Conservation (phyloP, 2,888 invertebrate genomes). For the Agrochola litura region DNA sequence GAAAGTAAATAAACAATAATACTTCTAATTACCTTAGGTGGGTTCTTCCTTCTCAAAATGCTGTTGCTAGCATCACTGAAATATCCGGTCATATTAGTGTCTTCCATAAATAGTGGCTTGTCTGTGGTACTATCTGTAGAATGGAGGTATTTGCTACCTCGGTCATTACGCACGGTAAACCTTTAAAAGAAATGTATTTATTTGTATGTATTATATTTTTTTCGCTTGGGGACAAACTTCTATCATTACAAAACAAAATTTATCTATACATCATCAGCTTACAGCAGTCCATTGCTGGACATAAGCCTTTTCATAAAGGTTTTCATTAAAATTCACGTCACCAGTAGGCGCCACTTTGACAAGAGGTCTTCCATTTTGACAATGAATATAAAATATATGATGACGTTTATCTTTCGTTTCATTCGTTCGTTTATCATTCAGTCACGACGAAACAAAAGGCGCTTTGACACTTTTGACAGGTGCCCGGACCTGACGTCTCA, state of each 20-base stretch:
- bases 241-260: not conserved
- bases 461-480: too few relatives aligned
- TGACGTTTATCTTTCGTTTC: too few relatives aligned
- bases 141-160: constrained; percentile 79
- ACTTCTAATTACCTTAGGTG: constrained; percentile 73
- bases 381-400: too few relatives aligned
- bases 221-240: not conserved
- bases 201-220: not conserved
- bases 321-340: too few relatives aligned
- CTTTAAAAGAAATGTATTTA: constrained; percentile 64
- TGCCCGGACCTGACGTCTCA: too few relatives aligned
- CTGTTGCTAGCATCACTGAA: constrained; percentile 85
- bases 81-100: constrained; percentile 79
- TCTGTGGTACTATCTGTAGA: constrained; percentile 73
- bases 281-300: too few relatives aligned
- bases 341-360: too few relatives aligned
- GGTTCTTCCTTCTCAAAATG: constrained; percentile 70
- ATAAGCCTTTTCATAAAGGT: too few relatives aligned
- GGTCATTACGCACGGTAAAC: constrained; percentile 71
- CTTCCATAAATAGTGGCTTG: constrained; percentile 77
- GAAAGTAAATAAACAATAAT: not conserved
- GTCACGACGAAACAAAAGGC: too few relatives aligned
- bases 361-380: too few relatives aligned
- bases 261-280: not conserved
- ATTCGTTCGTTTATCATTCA: too few relatives aligned